phyloP scores from a whole-genome alignment of 2,888 invertebrate genomes.

The Bhutanitis thaidina region DNA sequence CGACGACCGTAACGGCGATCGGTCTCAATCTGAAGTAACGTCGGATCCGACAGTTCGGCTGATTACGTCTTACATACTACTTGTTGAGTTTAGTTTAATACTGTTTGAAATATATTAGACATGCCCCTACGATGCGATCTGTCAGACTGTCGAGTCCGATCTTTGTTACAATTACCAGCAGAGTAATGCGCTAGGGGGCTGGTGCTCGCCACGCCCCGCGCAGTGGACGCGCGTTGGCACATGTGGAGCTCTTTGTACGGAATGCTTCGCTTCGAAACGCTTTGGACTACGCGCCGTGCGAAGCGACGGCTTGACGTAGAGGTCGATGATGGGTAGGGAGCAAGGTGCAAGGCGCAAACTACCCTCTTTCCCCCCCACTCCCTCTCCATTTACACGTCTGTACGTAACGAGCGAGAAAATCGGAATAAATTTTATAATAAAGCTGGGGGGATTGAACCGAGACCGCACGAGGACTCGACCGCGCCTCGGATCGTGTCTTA shows the following conservation, averaged over 20 bases:
- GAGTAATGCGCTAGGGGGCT: not conserved
- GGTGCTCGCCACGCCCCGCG: constrained; percentile 3
- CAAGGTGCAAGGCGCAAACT: no score
- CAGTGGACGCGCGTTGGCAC: constrained; percentile 19
- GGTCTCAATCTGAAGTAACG: no score
- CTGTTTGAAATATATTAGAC: no score
- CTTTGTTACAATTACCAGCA: no score
- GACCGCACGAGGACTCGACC: constrained; percentile 3
- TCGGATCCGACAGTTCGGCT: no score
- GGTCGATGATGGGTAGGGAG: constrained; percentile 12
- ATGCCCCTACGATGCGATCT: no score
- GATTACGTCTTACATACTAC: no score
- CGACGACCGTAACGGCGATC: no score
- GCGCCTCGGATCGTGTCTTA: constrained; percentile 39
- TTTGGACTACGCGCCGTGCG: constrained; percentile 9
- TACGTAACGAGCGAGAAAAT: not conserved
- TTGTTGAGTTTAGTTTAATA: no score
- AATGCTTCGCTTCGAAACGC: not conserved
- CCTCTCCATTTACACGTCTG: no score
- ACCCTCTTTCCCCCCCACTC: no score
- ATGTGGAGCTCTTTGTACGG: constrained; percentile 26
- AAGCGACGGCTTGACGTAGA: not conserved
- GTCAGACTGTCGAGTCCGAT: no score
- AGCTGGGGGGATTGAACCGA: not conserved
- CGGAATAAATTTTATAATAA: not conserved